Evolutionary conservation across 2,113 vertebrate genomes (phyloP).

Genomic region (Symphodus melops): DNA sequence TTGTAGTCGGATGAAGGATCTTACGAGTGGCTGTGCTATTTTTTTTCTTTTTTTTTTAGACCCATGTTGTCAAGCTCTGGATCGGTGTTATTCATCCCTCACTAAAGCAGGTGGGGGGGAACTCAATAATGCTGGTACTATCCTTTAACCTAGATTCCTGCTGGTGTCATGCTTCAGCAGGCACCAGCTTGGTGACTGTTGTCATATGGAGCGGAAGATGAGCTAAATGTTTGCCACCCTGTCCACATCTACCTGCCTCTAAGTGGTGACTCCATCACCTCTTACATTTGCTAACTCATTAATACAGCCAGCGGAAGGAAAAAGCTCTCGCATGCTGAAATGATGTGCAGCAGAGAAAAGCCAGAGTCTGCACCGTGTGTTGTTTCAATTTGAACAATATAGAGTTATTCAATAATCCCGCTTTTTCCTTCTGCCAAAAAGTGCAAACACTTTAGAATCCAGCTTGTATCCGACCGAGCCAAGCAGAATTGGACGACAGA

Average conservation of each 20-base stretch:
- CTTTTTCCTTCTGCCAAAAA: conserved; percentile 34
- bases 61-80: conserved; percentile 10
- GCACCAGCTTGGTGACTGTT: conserved; percentile 50
- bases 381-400: conserved; percentile 24
- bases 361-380: not conserved
- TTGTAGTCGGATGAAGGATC: not conserved
- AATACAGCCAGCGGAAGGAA: conserved; percentile 40
- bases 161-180: conserved; percentile 55
- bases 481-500: conserved; percentile 45
- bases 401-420: conserved; percentile 30
- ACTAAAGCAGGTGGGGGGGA: not conserved
- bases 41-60: not conserved
- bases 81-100: conserved; percentile 18
- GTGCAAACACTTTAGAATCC: conserved; percentile 36
- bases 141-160: conserved; percentile 69
- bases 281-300: conserved; percentile 65
- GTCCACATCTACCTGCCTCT: conserved; percentile 55
- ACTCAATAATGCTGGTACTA: conserved; percentile 29
- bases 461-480: conserved; percentile 29
- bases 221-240: conserved; percentile 66
- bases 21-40: not conserved
- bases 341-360: conserved; percentile 4
- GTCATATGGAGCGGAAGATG: conserved; percentile 71
- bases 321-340: not conserved
- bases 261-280: conserved; percentile 64